Evolutionary conservation across 2,113 vertebrate genomes (phyloP).

Genomic region (Laticauda laticaudata): DNA sequence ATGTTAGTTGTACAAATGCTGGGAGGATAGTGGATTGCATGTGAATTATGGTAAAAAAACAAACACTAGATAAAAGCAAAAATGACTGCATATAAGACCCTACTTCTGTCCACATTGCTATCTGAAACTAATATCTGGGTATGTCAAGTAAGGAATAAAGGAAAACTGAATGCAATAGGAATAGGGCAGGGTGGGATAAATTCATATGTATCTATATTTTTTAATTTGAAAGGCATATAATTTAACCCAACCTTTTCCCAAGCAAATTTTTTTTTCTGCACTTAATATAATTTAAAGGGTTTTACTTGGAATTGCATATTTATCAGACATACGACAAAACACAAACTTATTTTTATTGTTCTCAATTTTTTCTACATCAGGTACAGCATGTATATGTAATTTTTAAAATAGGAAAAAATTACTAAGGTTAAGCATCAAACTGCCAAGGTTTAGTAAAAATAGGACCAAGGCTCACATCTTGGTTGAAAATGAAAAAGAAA

Average conservation of each 20-base stretch:
- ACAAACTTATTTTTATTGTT: not conserved
- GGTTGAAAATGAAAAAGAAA: not conserved
- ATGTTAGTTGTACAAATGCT: too few species aligned
- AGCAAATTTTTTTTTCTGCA: not conserved
- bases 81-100: not conserved
- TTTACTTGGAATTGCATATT: not conserved
- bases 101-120: not conserved
- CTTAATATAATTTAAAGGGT: not conserved
- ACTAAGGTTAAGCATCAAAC: not conserved
- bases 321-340: not conserved
- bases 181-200: not conserved
- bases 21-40: too few species aligned
- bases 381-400: not conserved
- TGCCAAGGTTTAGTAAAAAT: not conserved
- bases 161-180: not conserved
- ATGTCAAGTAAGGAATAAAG: not conserved
- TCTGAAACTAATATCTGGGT: not conserved
- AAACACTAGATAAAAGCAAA: not conserved
- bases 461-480: not conserved
- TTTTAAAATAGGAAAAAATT: not conserved
- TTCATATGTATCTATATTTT: not conserved
- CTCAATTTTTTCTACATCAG: not conserved
- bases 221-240: not conserved
- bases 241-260: not conserved
- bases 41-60: not conserved